phyloP scores from a whole-genome alignment of 2,797 vertebrate species.

The Lithobates sylvaticus region DNA sequence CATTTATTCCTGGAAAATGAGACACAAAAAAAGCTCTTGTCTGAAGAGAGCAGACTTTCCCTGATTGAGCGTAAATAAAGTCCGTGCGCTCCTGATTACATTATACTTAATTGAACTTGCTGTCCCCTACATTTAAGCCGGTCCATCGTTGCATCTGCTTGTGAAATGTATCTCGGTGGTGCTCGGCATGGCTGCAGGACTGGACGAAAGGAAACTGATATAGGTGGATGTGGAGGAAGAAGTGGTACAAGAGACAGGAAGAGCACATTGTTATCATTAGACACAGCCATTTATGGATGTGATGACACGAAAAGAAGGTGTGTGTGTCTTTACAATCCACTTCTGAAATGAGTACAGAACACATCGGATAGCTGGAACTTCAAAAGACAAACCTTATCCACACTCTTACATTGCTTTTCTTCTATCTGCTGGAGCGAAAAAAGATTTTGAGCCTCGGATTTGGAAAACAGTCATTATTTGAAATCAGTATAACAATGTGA shows the following conservation, averaged over 20 bases:
- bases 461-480: constrained; percentile 49
- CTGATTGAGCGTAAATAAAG: background rate
- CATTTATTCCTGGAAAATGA: background rate
- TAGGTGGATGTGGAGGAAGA: background rate
- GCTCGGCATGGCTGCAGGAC: background rate
- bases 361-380: background rate
- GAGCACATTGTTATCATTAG: background rate
- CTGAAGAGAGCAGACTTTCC: background rate
- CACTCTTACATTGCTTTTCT: background rate
- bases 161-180: background rate
- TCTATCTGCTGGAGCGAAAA: constrained; percentile 6
- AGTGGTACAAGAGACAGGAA: background rate
- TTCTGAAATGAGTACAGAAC: background rate
- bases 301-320: background rate
- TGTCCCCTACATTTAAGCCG: background rate
- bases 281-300: background rate
- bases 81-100: background rate
- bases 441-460: constrained; percentile 1
- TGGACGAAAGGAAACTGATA: background rate
- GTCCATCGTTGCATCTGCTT: constrained; percentile 8
- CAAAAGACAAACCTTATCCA: background rate
- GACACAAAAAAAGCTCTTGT: background rate
- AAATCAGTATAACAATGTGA: constrained; percentile 55
- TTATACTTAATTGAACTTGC: constrained; percentile 16
- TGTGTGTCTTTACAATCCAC: background rate